Conservation (phyloP, 2,797 vertebrate genomes). For the Molothrus ater region DNA sequence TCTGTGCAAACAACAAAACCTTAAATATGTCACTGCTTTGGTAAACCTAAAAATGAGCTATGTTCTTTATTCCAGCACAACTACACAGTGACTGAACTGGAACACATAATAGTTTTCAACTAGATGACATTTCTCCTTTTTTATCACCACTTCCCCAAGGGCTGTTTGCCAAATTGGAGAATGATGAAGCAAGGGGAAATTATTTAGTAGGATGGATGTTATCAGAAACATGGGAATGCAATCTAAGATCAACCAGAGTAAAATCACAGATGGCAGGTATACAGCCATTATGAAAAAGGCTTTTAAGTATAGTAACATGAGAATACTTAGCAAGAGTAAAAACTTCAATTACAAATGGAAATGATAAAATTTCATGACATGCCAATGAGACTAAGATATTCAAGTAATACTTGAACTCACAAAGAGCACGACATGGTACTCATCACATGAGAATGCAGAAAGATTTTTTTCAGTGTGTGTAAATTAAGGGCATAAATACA, state of each 20-base stretch:
- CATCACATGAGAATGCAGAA: not conserved
- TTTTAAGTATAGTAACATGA: not conserved
- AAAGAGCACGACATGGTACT: not conserved
- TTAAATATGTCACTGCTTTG: not conserved
- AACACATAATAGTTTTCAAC: not conserved
- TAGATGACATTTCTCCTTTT: not conserved
- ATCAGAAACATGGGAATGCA: not conserved
- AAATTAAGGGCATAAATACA: not conserved
- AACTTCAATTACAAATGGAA: not conserved
- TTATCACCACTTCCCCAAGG: not conserved
- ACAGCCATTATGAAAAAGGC: not conserved
- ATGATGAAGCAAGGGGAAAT: not conserved
- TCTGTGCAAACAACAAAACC: not conserved
- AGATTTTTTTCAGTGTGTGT: not conserved
- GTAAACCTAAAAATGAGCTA: not conserved
- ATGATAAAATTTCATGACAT: not conserved
- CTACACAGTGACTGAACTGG: not conserved
- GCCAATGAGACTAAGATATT: not conserved
- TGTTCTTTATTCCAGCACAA: not conserved
- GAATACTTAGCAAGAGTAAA: not conserved
- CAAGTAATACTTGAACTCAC: not conserved
- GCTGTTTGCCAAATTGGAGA: not conserved
- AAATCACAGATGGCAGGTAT: not conserved
- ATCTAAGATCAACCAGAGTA: not conserved
- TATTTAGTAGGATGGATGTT: not conserved